Conservation (phyloP, 2,888 invertebrate species). For the Anthophora plumipes region DNA sequence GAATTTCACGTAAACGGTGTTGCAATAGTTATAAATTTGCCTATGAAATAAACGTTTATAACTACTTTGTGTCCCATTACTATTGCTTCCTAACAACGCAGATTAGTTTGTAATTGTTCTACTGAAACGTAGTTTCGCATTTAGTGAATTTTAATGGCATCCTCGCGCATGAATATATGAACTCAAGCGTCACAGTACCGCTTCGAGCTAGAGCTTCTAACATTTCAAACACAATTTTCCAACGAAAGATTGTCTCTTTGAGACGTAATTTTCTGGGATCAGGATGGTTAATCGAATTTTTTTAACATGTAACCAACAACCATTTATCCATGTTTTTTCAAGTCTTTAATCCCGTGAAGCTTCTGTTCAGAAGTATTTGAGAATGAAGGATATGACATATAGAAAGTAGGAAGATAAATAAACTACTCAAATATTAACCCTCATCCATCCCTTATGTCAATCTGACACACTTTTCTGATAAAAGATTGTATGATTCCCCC, state of each 20-base stretch:
- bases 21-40: neutral
- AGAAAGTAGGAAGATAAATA: too few relatives aligned
- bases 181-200: neutral
- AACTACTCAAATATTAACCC: too few relatives aligned
- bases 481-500: too few relatives aligned
- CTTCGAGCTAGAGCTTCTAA: neutral
- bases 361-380: too few relatives aligned
- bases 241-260: neutral
- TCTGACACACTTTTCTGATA: too few relatives aligned
- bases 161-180: neutral
- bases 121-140: conserved; percentile 16
- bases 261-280: neutral
- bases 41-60: neutral
- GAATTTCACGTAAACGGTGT: too few relatives aligned
- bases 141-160: conserved; percentile 12
- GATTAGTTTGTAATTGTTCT: conserved; percentile 25
- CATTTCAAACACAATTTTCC: neutral
- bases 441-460: too few relatives aligned
- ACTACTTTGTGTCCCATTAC: neutral
- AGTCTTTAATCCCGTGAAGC: neutral
- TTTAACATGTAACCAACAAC: neutral
- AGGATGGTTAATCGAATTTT: neutral
- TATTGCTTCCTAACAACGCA: conserved; percentile 5
- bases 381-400: too few relatives aligned
- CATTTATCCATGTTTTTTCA: neutral